Base-by-base conservation (phyloP, 2,888 invertebrate genomes). In the Nudaria mundana region DNA sequence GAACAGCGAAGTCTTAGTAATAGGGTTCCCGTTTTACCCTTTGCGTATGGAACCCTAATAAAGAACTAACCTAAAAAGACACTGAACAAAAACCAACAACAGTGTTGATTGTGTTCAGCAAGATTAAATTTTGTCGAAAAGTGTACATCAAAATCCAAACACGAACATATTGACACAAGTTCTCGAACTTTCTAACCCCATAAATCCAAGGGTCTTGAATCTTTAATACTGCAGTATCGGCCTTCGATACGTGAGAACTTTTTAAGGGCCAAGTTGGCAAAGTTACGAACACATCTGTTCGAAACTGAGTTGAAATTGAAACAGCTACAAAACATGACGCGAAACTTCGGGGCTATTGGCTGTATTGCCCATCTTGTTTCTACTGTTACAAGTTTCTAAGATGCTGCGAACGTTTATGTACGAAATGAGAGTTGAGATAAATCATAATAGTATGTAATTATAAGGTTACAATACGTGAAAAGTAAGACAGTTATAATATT, bases 201-300 rank as follows among this genome's bases (percentile, higher is more conserved):
- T 39, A 40, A 43, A 48, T 45, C 11, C 10, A 31, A 26, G 13
- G 30, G 16, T 25, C 26, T 8, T 32, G 30, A 41, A 37, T 37
- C 38, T 44, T 41, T 45, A 48, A 52, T 56, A 56, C 43, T 14
- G 16, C 16, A 13, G 7, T 14, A 30, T 40, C 40, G 39, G 36
- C 30, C 24, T 16, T 6, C 22, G n/a, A 4, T 36, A 30, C 30
- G 40, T 36, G n/a, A 33, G 18, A 26, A 40, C 30, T 40, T 40
- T 40, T 40, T 36, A 26, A 31, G 30, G 4, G 3, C 23, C 22
- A 23, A 36, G 26, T 40, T 32, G 30, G 31, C 37, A 14, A 54
- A 59, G 37, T 59, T 56, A 23, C 37, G 34, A 40, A 50, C 56
- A 59, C 59, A 59, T 59, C 59, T 59, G 59, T 43, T 47, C 44